Conservation (phyloP, 2,888 invertebrate genomes). For the Dorcus parallelipipedus region DNA sequence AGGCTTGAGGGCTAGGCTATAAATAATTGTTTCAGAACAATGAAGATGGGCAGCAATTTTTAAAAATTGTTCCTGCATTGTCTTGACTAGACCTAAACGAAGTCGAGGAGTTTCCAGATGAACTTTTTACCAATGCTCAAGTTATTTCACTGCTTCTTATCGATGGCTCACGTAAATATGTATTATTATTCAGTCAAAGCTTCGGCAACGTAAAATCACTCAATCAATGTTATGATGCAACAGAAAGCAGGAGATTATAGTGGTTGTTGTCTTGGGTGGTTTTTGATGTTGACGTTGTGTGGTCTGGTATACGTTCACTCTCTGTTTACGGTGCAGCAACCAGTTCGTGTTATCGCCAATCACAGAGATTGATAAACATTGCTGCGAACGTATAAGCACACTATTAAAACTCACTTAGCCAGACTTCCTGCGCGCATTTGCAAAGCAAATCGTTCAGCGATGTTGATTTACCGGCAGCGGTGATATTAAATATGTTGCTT, state of each 20-base stretch:
- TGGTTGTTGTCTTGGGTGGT: neutral
- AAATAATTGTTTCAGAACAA: too few species aligned
- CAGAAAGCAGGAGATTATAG: neutral
- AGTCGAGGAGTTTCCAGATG: too few species aligned
- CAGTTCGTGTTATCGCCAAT: neutral
- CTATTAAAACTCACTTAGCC: slow-evolving; percentile 1
- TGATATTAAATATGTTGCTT: too few species aligned
- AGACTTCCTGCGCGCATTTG: neutral
- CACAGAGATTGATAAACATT: neutral
- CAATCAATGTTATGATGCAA: neutral
- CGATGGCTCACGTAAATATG: too few species aligned
- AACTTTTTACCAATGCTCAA: too few species aligned
- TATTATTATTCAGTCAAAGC: neutral
- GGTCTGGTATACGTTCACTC: neutral
- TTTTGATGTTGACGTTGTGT: neutral
- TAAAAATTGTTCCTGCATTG: too few species aligned
- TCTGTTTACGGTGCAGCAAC: neutral
- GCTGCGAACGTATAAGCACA: neutral
- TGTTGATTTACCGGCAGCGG: neutral
- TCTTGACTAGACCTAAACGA: too few species aligned
- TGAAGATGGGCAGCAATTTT: too few species aligned
- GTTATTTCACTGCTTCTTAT: too few species aligned
- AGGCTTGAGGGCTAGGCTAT: too few species aligned
- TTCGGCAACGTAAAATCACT: neutral
- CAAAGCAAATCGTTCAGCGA: neutral